phyloP scores from a whole-genome alignment of 2,797 vertebrate genomes.

The Enteromius trimaculatus region DNA sequence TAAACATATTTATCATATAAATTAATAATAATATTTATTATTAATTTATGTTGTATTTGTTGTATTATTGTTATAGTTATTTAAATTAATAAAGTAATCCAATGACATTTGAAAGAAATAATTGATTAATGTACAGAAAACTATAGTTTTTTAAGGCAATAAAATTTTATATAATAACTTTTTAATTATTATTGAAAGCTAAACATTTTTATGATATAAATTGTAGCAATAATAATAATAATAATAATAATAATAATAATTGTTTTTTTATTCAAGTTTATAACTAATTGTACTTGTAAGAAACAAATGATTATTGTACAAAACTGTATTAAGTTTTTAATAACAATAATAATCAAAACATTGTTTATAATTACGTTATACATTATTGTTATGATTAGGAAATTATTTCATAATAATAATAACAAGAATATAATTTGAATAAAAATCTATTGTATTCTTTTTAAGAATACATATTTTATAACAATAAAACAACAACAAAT shows the following conservation, averaged over 20 bases:
- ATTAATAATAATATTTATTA: background rate
- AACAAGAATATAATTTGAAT: no score
- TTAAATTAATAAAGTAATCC: background rate
- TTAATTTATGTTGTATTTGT: background rate
- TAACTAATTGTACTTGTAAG: background rate
- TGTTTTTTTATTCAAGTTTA: background rate
- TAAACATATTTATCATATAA: background rate
- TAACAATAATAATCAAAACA: background rate
- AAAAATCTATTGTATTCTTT: no score
- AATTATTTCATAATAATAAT: no score
- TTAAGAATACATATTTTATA: no score
- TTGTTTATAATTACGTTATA: background rate
- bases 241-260: background rate
- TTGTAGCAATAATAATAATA: background rate
- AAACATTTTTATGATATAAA: background rate
- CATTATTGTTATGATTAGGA: background rate
- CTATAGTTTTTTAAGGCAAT: background rate
- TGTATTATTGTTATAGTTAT: background rate
- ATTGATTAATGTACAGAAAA: background rate
- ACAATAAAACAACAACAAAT: background rate
- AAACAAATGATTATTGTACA: background rate
- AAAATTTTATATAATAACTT: background rate
- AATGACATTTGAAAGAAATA: background rate
- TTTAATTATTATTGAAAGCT: background rate
- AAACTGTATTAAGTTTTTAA: background rate